Evolutionary conservation across 2,888 invertebrate genomes (phyloP), one percentile per base, ranked within the genome.

Genomic region (Pyrrhosoma nymphula): DNA sequence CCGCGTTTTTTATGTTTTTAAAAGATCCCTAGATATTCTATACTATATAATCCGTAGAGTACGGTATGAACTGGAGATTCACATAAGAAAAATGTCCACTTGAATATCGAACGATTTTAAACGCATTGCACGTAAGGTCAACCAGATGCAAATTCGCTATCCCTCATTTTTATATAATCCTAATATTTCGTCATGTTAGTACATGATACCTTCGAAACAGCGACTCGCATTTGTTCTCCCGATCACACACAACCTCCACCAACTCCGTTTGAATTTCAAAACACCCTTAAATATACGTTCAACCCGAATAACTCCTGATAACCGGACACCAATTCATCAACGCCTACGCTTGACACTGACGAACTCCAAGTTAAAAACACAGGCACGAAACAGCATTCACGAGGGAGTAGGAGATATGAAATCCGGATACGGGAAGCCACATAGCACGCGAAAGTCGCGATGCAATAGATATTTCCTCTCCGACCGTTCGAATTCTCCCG

Each of bases 281-380:
- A 69, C n/a, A 69, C n/a, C 69, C 23, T 18, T 18, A n/a, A n/a
- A 69, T 8, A 69, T 1, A n/a, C n/a, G 2, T 69, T n/a, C 69
- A 26, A 12, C 10, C 69, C 82, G n/a, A 82, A 35, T 16, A 16
- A 82, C 14, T 82, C 26, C 16, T 18, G 82, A 82, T 82, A 82
- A 56, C 56, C 14, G 89, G 89, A 89, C 47, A 89, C 89, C 89
- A 89, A 88, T 89, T 26, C 89, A 89, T 89, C 89, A 89, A 89
- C 56, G n/a, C 26, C 89, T 89, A 1, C 8, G 56, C 60, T 26
- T 89, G 89, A 56, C 89, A 89, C 55, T 47, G 89, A 89, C 26
- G 56, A 16, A 89, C 89, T 56, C 89, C 0, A n/a, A 56, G 56
- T 89, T 56, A 89, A 56, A 60, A 89, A 89, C 89, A 26, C 89